Conservation (phyloP, 2,888 invertebrate species). For the Oasisia sp. region DNA sequence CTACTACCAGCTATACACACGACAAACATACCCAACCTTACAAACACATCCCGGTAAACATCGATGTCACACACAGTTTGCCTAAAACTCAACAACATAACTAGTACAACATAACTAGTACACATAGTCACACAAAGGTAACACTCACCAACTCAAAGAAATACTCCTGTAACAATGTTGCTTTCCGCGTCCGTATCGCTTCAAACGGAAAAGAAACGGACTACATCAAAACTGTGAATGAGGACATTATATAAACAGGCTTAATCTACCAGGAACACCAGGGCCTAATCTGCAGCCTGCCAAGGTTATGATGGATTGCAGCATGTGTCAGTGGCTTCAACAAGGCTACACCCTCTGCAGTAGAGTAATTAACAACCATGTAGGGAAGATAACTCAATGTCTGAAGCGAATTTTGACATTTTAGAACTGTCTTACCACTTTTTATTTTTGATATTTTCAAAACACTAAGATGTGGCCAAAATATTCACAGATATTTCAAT, state of each 20-base stretch:
- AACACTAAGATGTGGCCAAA: not conserved
- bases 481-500: too few species aligned
- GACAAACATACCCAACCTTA: not conserved
- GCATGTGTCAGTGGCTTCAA: not conserved
- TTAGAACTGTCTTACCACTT: not conserved
- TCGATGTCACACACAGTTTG: not conserved
- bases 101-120: not conserved
- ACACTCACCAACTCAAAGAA: not conserved
- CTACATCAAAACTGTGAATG: not conserved
- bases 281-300: not conserved
- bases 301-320: conserved; percentile 13
- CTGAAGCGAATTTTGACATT: not conserved
- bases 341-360: not conserved
- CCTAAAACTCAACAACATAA: not conserved
- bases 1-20: not conserved
- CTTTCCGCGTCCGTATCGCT: not conserved
- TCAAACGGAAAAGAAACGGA: not conserved
- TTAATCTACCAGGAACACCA: not conserved
- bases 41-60: not conserved
- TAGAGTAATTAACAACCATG: not conserved
- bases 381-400: not conserved
- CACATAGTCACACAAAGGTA: not conserved
- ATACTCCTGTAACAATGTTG: not conserved
- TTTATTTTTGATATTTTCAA: not conserved
- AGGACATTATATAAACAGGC: not conserved